A percentile compares a stretch with the other conserved stretches of the same genome.
Conservation (phyloP, 2,113 vertebrate species). For the Felis catus region DNA sequence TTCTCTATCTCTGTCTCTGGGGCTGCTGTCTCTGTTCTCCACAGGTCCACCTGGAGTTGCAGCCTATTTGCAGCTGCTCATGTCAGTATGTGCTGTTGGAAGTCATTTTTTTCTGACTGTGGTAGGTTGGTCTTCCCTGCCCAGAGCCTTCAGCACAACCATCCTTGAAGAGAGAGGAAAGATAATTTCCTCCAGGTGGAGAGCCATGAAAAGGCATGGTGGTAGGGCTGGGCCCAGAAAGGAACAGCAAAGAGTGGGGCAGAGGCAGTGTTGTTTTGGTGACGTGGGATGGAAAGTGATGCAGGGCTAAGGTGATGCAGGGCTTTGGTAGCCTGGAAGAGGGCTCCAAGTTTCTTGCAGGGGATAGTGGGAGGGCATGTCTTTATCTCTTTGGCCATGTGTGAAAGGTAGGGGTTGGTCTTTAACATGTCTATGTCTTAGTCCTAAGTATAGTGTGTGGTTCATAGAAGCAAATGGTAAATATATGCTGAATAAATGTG, state of each 20-base stretch:
- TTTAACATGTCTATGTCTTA: not conserved
- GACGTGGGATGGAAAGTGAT: not conserved
- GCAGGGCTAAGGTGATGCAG: not conserved
- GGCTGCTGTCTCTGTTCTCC: fast-evolving
- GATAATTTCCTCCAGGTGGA: not conserved
- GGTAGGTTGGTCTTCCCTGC: not conserved
- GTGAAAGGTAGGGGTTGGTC: not conserved
- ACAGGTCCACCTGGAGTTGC: not conserved
- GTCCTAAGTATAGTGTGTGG: not conserved
- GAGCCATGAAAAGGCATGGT: not conserved
- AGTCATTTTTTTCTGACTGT: not conserved
- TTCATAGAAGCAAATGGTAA: not conserved
- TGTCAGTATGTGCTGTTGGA: not conserved
- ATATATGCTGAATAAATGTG: not conserved
- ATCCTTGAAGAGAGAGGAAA: not conserved
- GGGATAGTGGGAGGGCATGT: not conserved
- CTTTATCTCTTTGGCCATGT: not conserved
- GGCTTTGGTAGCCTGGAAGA: not conserved
- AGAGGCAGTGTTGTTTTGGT: too few species aligned
- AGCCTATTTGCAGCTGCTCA: not conserved
- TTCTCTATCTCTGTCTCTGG: not conserved
- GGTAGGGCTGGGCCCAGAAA: not conserved
- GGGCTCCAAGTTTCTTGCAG: fast-evolving
- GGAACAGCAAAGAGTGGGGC: not conserved
- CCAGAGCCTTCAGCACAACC: not conserved